Evolutionary conservation across 2,888 invertebrate genomes (phyloP).

Genomic region (Ophonus ardosiacus): DNA sequence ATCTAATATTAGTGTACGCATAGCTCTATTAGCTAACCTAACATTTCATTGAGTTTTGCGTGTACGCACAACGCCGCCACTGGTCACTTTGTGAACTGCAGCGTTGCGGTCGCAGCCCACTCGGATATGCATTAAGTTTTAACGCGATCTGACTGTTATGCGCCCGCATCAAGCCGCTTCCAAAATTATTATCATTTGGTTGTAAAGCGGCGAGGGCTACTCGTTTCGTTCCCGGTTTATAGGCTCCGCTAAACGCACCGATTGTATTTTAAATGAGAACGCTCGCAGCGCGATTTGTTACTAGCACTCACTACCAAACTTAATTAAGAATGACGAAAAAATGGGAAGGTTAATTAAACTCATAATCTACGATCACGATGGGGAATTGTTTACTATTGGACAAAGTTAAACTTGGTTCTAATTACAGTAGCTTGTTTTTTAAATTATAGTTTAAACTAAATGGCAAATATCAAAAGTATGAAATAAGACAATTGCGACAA

Average conservation of each 20-base stretch:
- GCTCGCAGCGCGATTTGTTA: constrained; percentile 5
- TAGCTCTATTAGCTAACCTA: not conserved
- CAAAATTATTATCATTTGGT: constrained; percentile 39
- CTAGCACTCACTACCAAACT: constrained; percentile 12
- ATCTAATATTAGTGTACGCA: not conserved
- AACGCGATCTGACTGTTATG: constrained; percentile 46
- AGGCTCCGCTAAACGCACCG: constrained; percentile 5
- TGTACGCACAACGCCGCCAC: constrained; percentile 9
- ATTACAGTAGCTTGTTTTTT: not conserved
- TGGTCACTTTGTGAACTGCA: constrained; percentile 25
- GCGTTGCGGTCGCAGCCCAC: constrained; percentile 32
- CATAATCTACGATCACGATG: constrained; percentile 5
- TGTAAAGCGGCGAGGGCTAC: constrained; percentile 34
- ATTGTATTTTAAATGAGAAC: constrained; percentile 37
- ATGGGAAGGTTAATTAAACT: constrained; percentile 13
- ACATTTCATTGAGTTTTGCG: not conserved
- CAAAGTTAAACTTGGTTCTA: not conserved
- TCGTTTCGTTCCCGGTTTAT: constrained; percentile 15
- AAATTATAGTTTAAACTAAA: not conserved
- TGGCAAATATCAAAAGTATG: not conserved
- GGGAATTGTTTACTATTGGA: constrained; percentile 28
- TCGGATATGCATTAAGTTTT: constrained; percentile 47
- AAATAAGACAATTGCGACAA: not conserved
- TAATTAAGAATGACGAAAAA: constrained; percentile 37
- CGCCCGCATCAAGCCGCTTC: constrained; percentile 33